A percentile compares a stretch with the other conserved stretches of the same genome.
Evolutionary conservation across 2,113 vertebrate species (phyloP).

Genomic region (Calonectris borealis): DNA sequence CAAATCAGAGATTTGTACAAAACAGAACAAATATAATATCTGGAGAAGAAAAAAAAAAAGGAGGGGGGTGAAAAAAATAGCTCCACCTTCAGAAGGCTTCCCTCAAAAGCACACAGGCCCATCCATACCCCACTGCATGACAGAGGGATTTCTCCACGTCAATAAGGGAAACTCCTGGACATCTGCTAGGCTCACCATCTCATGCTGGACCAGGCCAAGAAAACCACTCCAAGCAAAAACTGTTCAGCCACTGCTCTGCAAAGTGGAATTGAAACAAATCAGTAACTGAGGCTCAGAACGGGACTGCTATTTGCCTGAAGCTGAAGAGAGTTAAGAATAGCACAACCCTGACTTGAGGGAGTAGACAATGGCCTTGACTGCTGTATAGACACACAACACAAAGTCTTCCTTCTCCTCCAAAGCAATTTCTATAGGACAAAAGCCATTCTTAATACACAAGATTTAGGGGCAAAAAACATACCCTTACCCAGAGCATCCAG

Average conservation of each 20-base stretch:
- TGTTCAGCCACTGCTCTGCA: background rate
- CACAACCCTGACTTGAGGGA: background rate
- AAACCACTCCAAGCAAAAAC: background rate
- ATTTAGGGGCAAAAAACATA: background rate
- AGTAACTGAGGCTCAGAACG: background rate
- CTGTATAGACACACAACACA: background rate
- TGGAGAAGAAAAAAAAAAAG: background rate
- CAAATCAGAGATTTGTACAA: background rate
- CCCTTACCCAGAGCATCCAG: background rate
- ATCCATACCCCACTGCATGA: background rate
- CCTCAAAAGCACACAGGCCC: background rate
- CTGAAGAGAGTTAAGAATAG: background rate
- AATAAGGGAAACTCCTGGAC: background rate
- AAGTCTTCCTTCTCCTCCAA: background rate
- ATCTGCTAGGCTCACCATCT: background rate
- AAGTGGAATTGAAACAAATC: background rate
- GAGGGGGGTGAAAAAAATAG: background rate
- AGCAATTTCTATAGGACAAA: background rate
- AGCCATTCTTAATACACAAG: background rate
- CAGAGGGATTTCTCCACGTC: background rate
- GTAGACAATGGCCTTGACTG: background rate
- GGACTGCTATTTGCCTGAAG: background rate
- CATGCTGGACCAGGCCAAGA: background rate
- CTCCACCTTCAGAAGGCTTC: background rate
- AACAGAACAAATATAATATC: background rate